Conservation (phyloP, 2,888 invertebrate species). For the Blastobasis adustella region DNA sequence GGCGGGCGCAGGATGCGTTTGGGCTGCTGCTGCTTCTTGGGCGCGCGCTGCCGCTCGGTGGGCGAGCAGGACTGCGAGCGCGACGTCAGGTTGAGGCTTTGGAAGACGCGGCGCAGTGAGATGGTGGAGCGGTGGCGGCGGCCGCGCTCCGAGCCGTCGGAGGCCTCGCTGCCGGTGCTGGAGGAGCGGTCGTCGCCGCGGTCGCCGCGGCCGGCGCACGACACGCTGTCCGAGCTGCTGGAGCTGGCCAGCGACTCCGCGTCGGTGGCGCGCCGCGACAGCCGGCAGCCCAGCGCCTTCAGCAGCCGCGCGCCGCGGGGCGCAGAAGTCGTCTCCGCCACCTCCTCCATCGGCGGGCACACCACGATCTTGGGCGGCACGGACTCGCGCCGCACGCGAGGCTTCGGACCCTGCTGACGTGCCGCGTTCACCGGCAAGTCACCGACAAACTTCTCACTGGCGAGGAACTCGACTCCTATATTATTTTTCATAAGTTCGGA, state of each 20-base stretch:
- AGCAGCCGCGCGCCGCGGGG: conserved; percentile 78
- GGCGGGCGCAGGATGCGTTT: conserved; percentile 86
- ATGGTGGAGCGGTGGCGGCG: conserved; percentile 74
- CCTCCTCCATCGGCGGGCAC: conserved; percentile 66
- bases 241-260: conserved; percentile 59
- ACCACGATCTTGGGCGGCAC: conserved; percentile 64
- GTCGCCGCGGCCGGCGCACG: conserved; percentile 49
- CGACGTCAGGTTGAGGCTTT: conserved; percentile 77
- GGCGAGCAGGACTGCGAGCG: conserved; percentile 79
- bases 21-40: conserved; percentile 78
- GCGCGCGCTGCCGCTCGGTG: conserved; percentile 51
- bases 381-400: conserved; percentile 40
- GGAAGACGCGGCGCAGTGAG: conserved; percentile 82
- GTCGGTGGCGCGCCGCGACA: conserved; percentile 70
- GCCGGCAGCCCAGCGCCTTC: conserved; percentile 77
- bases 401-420: conserved; percentile 33
- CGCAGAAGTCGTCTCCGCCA: conserved; percentile 72
- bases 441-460: conserved; percentile 48
- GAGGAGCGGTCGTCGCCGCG: conserved; percentile 63
- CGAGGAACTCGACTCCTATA: conserved; percentile 43
- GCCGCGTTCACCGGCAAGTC: conserved; percentile 43
- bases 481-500: conserved; percentile 58
- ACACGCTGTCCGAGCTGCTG: conserved; percentile 63
- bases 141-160: conserved; percentile 73
- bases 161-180: conserved; percentile 77